Base-by-base conservation (phyloP, 2,797 vertebrate genomes). In the Telmatherina bonti region DNA sequence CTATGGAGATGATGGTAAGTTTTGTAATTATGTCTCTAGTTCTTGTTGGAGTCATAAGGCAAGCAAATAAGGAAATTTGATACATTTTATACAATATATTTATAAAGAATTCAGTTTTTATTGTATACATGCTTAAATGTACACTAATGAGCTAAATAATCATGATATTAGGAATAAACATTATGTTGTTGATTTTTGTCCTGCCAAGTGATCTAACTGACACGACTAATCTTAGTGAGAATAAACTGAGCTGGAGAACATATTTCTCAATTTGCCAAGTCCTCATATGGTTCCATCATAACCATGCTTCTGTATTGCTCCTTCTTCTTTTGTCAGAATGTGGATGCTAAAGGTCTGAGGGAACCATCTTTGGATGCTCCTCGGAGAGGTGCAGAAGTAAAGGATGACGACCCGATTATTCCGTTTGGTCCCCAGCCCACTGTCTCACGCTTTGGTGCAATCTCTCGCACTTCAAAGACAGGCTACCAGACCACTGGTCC, bases 351-450 rank as follows among this genome's bases (percentile, higher is more conserved):
- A 89, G 81, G 93, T 80, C 84, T 97, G 85, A 93, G 96, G 83
- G 97, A 99, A 18, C 95, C 95, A 55, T 94, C 96, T 0, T 76
- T 97, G 70, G 97, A 99, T 51, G 93, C 95, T 64, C 97, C 97
- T 74, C 95, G 97, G 1, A 95, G 97, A 84, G 94, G 95, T 0
- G 90, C 96, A 1, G 98, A 99, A 88, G 91, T 96, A 2, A 96
- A 95, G 80, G 97, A 97, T 4, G 98, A 99, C 9, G 98, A 99
- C 78, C 98, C 98, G 61, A 99, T 99, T 78, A 99, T 99, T 78
- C 98, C 98, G 0, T 99, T 99, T 81, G 98, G 98, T 74, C 96
- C 98, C 68, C 93, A 97, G 81, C 98, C 98, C 41, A 99, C 98
- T 9, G 97, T 99, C 9, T 99, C 98, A 0, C 96, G 96, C 69